Percentiles rank a stretch among this genome's conserved stretches.
Evolutionary conservation across 2,797 vertebrate species (phyloP).

Genomic region (Cottoperca gobio): DNA sequence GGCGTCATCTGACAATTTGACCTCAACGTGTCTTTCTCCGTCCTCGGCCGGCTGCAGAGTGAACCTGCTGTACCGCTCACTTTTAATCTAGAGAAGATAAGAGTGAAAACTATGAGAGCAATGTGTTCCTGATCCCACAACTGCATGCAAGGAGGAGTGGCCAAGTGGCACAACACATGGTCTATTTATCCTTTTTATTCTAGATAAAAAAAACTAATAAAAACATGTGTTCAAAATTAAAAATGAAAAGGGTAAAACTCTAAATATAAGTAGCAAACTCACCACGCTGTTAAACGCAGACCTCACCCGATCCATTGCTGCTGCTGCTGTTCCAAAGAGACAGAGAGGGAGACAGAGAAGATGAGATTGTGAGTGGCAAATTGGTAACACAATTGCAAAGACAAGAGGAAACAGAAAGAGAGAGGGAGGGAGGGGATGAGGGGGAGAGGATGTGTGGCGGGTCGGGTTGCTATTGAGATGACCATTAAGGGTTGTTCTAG

Average conservation of each 20-base stretch:
- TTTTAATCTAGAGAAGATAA: slow-evolving; percentile 81
- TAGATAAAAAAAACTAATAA: neutral
- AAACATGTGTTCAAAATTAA: neutral
- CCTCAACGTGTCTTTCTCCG: slow-evolving; percentile 83
- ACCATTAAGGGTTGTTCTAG: neutral
- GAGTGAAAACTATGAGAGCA: neutral
- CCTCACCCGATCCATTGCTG: slow-evolving; percentile 64
- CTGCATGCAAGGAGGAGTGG: neutral
- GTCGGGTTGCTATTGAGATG: slow-evolving; percentile 7
- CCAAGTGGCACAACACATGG: too few relatives aligned
- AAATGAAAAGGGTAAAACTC: neutral
- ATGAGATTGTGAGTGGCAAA: neutral
- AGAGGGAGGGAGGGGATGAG: too few relatives aligned
- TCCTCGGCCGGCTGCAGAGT: slow-evolving; percentile 87
- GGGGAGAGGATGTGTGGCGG: neutral
- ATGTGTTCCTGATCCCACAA: neutral
- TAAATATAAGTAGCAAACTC: slow-evolving; percentile 2
- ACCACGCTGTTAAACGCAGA: slow-evolving; percentile 61
- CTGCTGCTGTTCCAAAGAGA: neutral
- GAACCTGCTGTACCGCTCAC: slow-evolving; percentile 90
- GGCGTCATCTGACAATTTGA: slow-evolving; percentile 88
- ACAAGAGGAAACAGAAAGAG: neutral
- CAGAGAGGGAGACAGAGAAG: neutral
- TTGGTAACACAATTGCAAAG: neutral
- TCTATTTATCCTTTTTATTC: rapidly evolving